A percentile compares a stretch with the other conserved stretches of the same genome.
Conservation (phyloP, 2,797 vertebrate species). For the Brachyrhaphis roseni region DNA sequence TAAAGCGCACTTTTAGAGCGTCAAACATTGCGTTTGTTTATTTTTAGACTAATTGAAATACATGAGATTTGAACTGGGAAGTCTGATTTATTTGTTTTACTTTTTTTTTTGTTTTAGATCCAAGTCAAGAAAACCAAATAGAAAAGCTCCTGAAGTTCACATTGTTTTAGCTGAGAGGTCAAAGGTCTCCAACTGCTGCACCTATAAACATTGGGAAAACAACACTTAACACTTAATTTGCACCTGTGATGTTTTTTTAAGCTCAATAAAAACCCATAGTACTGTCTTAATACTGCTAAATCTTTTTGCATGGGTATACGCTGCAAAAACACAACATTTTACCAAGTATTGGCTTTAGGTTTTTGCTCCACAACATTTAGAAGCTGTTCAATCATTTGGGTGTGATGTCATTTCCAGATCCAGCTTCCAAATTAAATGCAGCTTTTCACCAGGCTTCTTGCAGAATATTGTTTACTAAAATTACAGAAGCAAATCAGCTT, state of each 20-base stretch:
- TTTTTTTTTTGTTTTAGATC: neutral
- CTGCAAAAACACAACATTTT: too few species aligned
- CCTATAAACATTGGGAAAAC: neutral
- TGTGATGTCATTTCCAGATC: neutral
- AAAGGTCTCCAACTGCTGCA: neutral
- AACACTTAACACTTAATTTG: neutral
- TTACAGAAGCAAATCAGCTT: conserved; percentile 11
- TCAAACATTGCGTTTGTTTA: neutral
- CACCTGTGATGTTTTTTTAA: neutral
- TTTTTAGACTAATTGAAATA: neutral
- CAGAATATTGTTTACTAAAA: neutral
- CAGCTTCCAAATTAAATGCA: neutral
- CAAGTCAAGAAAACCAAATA: neutral
- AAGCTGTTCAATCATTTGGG: neutral
- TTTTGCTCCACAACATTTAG: neutral
- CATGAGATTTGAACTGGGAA: neutral
- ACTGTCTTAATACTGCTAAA: neutral
- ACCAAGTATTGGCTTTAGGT: neutral
- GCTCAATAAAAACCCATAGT: neutral
- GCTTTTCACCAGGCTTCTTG: neutral
- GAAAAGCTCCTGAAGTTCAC: neutral
- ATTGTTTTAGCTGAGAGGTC: neutral
- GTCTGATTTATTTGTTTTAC: neutral
- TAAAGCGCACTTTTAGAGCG: neutral
- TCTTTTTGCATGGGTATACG: neutral